Evolutionary conservation across 2,797 vertebrate species (phyloP), one percentile per base, ranked within the genome.

Genomic region (Diglossa cyanea): DNA sequence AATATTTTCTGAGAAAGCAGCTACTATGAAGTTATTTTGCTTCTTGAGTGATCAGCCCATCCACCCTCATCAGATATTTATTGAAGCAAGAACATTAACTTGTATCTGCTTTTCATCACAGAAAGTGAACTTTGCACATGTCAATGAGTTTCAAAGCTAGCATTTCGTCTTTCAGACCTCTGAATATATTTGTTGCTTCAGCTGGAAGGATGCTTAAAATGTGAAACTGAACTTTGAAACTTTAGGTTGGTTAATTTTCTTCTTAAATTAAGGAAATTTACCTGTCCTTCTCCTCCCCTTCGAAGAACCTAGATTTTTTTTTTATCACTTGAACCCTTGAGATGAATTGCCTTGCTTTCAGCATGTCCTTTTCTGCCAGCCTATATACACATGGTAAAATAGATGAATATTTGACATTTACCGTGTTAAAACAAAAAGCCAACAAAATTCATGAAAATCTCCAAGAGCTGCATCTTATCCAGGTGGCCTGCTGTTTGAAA

Each of bases 401-500:
- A 66, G 83, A 82, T 90, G 97, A 94, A 95, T 90, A 90, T 90
- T 88, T 96, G 94, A 89, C 96, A 92, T 79, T 96, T 96, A 86
- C 68, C 0, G 1, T 55, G n/a, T 96, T 96, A 95, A 97, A 96
- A 94, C 72, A 95, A 95, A 96, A 92, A 94, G 83, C 80, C 92
- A 92, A 54, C 88, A 83, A 92, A 95, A 97, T 95, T 96, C 75
- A 95, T 91, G 94, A 82, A 95, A 94, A 82, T 93, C 76, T 95
- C 76, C 0, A 23, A 81, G 83, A 90, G 86, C 95, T 85, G 75
- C 77, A 68, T 96, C 79, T 96, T 96, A 78, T 84, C 71, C 84
- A 88, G 96, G 85, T 93, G 92, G 91, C 97, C 96, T 97, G 97
- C 97, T 98, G 97, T 95, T 98, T 96, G 90, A 95, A 97, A 97